A percentile compares a stretch with the other conserved stretches of the same genome.
phyloP scores from a whole-genome alignment of 2,888 invertebrate species.

The Synergus gifuensis region DNA sequence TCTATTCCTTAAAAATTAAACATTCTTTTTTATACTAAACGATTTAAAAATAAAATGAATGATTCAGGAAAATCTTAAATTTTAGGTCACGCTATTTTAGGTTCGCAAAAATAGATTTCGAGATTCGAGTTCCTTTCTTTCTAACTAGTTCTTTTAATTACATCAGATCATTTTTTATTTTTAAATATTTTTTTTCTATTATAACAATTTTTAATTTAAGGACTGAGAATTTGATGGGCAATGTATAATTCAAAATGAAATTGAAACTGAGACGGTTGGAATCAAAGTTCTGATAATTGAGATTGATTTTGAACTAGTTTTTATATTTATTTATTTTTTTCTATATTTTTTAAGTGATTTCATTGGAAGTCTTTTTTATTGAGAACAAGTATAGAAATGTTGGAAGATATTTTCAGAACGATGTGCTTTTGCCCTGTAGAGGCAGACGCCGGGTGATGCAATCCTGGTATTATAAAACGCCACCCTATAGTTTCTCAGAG shows the following conservation, averaged over 20 bases:
- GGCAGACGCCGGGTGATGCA: constrained; percentile 2
- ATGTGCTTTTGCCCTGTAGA: constrained; percentile 13
- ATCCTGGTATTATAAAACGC: not conserved
- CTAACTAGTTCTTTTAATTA: not conserved
- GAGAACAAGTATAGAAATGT: constrained; percentile 21
- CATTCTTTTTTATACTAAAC: not conserved
- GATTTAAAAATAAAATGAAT: not conserved
- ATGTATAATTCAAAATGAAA: not conserved
- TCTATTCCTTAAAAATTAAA: not conserved
- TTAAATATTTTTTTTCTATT: too few species aligned
- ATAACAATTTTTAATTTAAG: too few species aligned
- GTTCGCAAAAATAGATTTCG: too few species aligned
- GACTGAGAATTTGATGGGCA: too few species aligned
- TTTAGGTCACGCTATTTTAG: too few species aligned
- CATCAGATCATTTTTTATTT: too few species aligned
- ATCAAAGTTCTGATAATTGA: not conserved
- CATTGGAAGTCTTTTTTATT: constrained; percentile 13
- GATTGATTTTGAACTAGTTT: not conserved
- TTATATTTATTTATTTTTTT: constrained; percentile 1
- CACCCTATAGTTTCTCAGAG: not conserved
- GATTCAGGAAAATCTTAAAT: too few species aligned
- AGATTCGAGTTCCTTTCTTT: too few species aligned
- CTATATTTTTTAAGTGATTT: not conserved
- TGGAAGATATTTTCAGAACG: constrained; percentile 9
- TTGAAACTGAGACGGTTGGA: not conserved